Base-by-base conservation (phyloP, 2,888 invertebrate species). In the Aphodius sticticus region DNA sequence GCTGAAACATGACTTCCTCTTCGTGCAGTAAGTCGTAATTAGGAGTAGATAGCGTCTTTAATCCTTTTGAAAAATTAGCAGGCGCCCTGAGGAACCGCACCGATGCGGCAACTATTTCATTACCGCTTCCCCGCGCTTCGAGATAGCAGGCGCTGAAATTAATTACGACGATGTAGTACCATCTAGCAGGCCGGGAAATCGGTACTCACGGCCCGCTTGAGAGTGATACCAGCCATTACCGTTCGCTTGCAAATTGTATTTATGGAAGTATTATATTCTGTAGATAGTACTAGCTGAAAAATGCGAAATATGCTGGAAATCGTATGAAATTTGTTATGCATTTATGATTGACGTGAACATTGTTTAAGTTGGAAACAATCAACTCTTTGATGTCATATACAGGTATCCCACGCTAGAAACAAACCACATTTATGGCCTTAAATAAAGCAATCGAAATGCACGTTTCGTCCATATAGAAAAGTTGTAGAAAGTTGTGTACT, bases 191-290 rank as follows among this genome's bases (percentile, higher is more conserved):
- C 9, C 53, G 7, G 53, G 12, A 53, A 53, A 53, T 5, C 26
- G 53, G 53, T 53, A 53, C 53, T 53, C 53, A 53, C 53, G 53
- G 53, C 53, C 53, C 53, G 53, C 53, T 53, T 53, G 53, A 53
- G 53, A 53, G 53, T 53, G 53, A 53, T 53, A 53, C 12, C 53
- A 12, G 53, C 53, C 53, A 53, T 53, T 53, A 53, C 9, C 53
- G 53, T 53, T 3, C 53, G 12, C 53, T 53, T 53, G 53, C 53
- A 12, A 53, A 53, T 53, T 26, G 12, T 53, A 53, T 9, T 53
- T 53, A 9, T 53, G 7, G 12, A 53, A 53, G 53, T 5, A 7
- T 53, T 53, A 53, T 12, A 53, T 53, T 53, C 12, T 9, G 1
- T 9, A 5, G 1, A 53, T 53, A 9, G 1, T 53, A 1, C 1